A percentile compares a stretch with the other conserved stretches of the same genome.
phyloP scores from a whole-genome alignment of 2,797 vertebrate genomes.

The Acridotheres tristis region DNA sequence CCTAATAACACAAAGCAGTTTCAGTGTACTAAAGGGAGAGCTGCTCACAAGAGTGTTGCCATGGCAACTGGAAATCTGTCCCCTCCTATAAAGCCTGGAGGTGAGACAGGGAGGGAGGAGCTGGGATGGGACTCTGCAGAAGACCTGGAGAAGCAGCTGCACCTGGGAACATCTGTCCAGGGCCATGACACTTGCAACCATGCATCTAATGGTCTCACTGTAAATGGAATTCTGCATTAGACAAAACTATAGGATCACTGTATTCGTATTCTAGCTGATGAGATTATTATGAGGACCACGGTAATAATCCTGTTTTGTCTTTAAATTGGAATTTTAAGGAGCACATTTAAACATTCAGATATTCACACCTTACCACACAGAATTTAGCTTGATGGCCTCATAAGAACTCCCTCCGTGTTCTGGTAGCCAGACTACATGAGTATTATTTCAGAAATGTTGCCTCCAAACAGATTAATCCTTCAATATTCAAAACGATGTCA shows the following conservation, averaged over 20 bases:
- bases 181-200: background rate
- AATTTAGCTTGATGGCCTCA: background rate
- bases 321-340: background rate
- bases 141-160: background rate
- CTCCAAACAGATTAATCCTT: background rate
- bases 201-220: background rate
- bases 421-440: background rate
- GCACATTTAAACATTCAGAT: accelerated
- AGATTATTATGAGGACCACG: background rate
- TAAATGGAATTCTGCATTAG: background rate
- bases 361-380: background rate
- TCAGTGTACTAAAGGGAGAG: background rate
- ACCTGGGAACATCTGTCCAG: background rate
- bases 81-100: background rate
- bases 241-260: background rate
- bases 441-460: background rate
- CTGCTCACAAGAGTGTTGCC: background rate
- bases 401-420: background rate
- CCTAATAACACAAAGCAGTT: background rate
- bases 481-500: background rate
- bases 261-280: background rate
- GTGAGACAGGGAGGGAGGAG: background rate
- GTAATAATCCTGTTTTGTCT: background rate
- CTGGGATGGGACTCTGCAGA: accelerated
- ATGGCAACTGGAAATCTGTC: background rate